A percentile compares a stretch with the other conserved stretches of the same genome.
These are phyloP conservation scores for Capitella teleta DNA, from an alignment of 1,140 invertebrate species.

Conservation along the genomic window DNA sequence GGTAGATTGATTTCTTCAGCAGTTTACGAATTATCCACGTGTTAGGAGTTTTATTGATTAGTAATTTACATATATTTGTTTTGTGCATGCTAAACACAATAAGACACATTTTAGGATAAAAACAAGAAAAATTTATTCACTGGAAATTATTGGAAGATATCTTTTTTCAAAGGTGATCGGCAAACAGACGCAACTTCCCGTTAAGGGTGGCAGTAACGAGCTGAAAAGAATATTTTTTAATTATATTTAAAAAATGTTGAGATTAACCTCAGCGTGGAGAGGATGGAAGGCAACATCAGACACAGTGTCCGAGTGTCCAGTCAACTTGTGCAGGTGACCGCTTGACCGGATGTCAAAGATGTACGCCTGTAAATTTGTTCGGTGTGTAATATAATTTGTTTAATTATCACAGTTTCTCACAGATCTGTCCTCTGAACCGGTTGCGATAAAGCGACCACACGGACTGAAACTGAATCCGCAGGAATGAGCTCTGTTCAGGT, in stretches of 20 bases:
- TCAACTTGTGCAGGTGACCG: constrained; percentile 25
- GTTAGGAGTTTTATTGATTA: no score
- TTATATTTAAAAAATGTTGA: not conserved
- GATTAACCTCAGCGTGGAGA: constrained; percentile 16
- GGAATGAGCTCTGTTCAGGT: constrained; percentile 28
- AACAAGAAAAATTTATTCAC: no score
- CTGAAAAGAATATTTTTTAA: constrained; percentile 6
- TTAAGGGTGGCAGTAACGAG: constrained; percentile 9
- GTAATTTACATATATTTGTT: no score
- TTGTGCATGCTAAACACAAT: no score
- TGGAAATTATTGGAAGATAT: no score
- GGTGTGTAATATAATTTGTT: no score
- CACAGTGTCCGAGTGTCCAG: constrained; percentile 32
- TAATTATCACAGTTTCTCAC: no score
- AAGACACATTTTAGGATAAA: no score
- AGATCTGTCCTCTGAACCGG: constrained; percentile 37
- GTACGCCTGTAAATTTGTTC: constrained; percentile 3
- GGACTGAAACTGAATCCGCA: constrained; percentile 36
- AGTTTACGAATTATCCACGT: no score
- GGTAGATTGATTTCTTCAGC: no score
- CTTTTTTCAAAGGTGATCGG: constrained; percentile 12
- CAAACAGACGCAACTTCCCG: constrained; percentile 11
- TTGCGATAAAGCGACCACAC: constrained; percentile 33
- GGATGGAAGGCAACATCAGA: constrained; percentile 33
- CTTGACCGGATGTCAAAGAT: constrained; percentile 10